Base-by-base conservation (phyloP, 1,140 invertebrate genomes). In the Chrysomallon squamiferum region DNA sequence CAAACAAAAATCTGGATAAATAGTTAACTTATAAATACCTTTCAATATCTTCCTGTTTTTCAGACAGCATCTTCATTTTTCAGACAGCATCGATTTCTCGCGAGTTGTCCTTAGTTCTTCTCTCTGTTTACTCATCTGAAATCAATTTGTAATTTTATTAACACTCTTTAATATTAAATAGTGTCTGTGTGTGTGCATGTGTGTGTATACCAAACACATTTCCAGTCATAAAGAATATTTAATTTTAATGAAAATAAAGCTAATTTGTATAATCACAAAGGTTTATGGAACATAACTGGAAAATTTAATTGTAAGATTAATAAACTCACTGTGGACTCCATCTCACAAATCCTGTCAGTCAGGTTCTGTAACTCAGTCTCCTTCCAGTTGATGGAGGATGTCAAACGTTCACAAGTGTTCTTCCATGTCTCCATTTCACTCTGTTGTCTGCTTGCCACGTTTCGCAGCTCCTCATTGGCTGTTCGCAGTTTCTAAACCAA, bases 291-390 rank as follows among this genome's bases (percentile, higher is more conserved):
- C n/a, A n/a, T n/a, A n/a, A n/a, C n/a, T n/a, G n/a, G n/a, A n/a
- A n/a, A n/a, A n/a, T n/a, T n/a, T n/a, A n/a, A n/a, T n/a, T n/a
- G n/a, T n/a, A n/a, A n/a, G n/a, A n/a, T n/a, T n/a, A 56, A 5
- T 11, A 2, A 41, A 52, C 67, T 62, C 63, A 82, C 80, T 63
- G 72, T 66, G 27, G 73, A 66, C 43, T 81, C 79, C 32, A 80
- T 41, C n/a, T 76, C 71, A 49, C 74, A 64, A 32, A 66, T 66
- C 62, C 71, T 77, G 57, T 81, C 79, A 50, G 72, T 72, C 45
- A 80, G 49, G n/a, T 58, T 68, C 66, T 78, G 75, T 35, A 83
- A 43, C 54, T 83, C 81, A n/a, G 71, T 61, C 56, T 83, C 81
- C 38, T 83, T 83, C 25, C 75, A 64, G 32, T 70, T 72, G 1